Conservation (phyloP, 1,140 invertebrate species). For the Aphidius gifuensis region DNA sequence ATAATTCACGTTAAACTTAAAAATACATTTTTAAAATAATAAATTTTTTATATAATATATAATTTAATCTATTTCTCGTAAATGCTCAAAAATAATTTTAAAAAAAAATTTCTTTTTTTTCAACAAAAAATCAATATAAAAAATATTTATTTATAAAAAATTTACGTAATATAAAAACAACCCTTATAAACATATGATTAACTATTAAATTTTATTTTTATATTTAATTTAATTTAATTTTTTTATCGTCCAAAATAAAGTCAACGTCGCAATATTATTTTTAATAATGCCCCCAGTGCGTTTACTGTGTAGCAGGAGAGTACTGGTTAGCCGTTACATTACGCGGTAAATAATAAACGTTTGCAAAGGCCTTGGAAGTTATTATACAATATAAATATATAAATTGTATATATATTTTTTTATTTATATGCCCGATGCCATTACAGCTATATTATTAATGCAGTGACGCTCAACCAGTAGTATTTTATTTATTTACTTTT, state of each 20-base stretch:
- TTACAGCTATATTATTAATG: conserved; percentile 57
- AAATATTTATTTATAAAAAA: no score
- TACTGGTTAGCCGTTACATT: conserved; percentile 51
- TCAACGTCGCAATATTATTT: conserved; percentile 47
- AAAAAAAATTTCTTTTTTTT: no score
- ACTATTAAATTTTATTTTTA: not conserved
- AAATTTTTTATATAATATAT: not conserved
- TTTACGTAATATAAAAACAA: no score
- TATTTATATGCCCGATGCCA: conserved; percentile 51
- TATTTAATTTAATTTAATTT: conserved; percentile 29
- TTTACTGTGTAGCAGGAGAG: conserved; percentile 30
- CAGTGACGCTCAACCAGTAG: conserved; percentile 51
- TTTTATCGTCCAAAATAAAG: conserved; percentile 33
- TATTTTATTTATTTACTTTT: conserved; percentile 21
- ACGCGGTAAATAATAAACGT: conserved; percentile 57
- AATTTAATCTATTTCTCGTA: not conserved
- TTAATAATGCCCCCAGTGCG: conserved; percentile 42
- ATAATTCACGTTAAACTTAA: not conserved
- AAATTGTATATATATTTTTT: no score
- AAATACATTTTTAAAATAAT: not conserved
- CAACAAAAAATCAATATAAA: no score
- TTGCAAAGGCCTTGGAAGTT: conserved; percentile 55
- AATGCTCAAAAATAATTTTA: not conserved
- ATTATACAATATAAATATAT: conserved; percentile 55
- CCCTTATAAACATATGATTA: no score